Evolutionary conservation across 1,140 invertebrate species (phyloP), one percentile per base, ranked within the genome.

Genomic region (Drosophila ercepeae): DNA sequence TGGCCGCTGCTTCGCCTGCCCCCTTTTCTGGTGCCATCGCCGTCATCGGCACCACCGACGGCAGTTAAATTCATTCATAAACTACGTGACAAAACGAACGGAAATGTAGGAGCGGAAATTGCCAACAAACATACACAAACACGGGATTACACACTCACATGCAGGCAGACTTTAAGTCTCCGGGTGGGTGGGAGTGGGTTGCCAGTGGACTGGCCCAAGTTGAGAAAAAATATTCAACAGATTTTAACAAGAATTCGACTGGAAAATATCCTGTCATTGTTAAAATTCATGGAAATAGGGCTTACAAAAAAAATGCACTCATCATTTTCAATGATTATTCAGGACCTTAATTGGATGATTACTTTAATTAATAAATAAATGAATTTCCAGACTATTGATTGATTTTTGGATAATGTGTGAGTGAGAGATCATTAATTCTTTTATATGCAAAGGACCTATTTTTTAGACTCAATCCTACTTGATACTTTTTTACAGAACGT

Each of bases 31-130:
- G 23, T 23, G 36, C 13, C 60, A 52, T 71, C 50, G 39, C 21
- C 59, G 54, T 51, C 53, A 69, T 63, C 72, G 61, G 65, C 72
- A 53, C 49, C 48, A 77, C 50, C 76, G 67, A 73, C 77, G 55
- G 82, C 81, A 86, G 76, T 86, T 86, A 86, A 86, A 86, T 86
- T 86, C 81, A 86, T 86, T 86, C 81, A 86, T 86, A 86, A 86
- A 86, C 76, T 86, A 86, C 81, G 81, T 86, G 81, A 86, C 81
- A 86, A 86, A 86, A 88, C 82, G 81, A 86, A 86, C 81, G 81
- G 81, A 86, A 88, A 86, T 86, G 81, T 86, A 81, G 59, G 79
- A 88, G 49, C 81, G 81, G 81, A 86, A 86, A 86, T 86, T 86
- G 82, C 81, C 82, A 86, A 70, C 82, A 86, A 88, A 86, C 68